Conservation (phyloP, 1,140 invertebrate genomes). For the Oedothorax gibbosus region DNA sequence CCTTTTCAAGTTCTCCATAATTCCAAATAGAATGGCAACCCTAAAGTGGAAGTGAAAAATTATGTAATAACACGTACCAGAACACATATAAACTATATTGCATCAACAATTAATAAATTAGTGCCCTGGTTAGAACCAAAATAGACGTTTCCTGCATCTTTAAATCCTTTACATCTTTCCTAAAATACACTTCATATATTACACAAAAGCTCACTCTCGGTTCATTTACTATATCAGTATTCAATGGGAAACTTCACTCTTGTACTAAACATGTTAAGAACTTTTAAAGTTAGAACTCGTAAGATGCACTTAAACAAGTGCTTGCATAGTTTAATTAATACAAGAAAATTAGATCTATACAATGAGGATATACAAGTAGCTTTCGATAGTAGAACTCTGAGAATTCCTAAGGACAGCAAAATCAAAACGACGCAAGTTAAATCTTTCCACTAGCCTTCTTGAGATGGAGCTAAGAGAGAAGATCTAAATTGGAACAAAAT, state of each 20-base stretch:
- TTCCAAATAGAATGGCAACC: no score
- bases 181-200: conserved; percentile 12
- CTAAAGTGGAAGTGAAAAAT: no score
- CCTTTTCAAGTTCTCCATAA: no score
- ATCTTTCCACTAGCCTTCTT: not conserved
- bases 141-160: no score
- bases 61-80: no score
- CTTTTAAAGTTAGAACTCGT: conserved; percentile 24
- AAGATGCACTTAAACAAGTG: conserved; percentile 5
- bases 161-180: not conserved
- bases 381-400: conserved; percentile 14
- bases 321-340: conserved; percentile 27
- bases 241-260: not conserved
- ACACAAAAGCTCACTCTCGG: conserved; percentile 18
- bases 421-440: not conserved
- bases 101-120: no score
- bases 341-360: conserved; percentile 45
- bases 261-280: not conserved
- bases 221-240: not conserved
- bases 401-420: conserved; percentile 26
- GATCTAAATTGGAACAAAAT: conserved; percentile 23
- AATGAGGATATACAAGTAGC: conserved; percentile 33
- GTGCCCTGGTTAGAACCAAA: no score
- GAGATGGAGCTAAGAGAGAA: conserved; percentile 33
- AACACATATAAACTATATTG: no score